Evolutionary conservation across 1,140 invertebrate genomes (phyloP), one percentile per base, ranked within the genome.

Genomic region (Drosophila lacteicornis): DNA sequence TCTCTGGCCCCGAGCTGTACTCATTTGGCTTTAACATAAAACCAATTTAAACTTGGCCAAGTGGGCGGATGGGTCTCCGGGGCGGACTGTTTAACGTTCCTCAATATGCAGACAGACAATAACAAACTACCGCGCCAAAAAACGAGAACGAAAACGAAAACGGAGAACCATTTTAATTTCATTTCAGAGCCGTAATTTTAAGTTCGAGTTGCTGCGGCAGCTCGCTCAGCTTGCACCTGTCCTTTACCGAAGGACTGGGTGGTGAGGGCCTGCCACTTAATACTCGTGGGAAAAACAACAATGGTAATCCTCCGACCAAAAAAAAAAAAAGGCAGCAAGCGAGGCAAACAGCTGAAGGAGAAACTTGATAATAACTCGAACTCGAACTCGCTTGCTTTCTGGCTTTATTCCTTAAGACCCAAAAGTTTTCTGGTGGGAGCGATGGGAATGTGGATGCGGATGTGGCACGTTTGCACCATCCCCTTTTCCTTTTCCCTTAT

Each of bases 21-120:
- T 88, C 80, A 88, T 88, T 88, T 88, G 85, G 84, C 85, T 88
- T 88, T 85, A 88, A 88, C 84, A 90, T 88, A 88, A 88, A 88
- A 88, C 84, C 85, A 88, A 88, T 88, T 88, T 90, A 88, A 88
- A 88, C 85, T 88, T 88, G 50, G 74, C 74, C 59, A 62, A 80
- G 68, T 47, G 63, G 63, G 25, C 43, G 46, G 38, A 53, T 45
- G 51, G 55, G 65, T 56, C 38, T 30, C 53, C 53, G 15, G 46
- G 45, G 66, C 61, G 51, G 46, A 66, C 80, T 81, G 84, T 58
- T 81, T 75, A 84, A 84, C 74, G 79, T 75, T 63, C 65, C 58
- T 68, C 78, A 71, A 88, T 84, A 88, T 84, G 81, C 76, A 82
- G 71, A 67, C 80, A 79, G 69, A 83, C 84, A 80, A 78, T 78